phyloP scores from a whole-genome alignment of 2,797 vertebrate species.

The Babyrousa celebensis region DNA sequence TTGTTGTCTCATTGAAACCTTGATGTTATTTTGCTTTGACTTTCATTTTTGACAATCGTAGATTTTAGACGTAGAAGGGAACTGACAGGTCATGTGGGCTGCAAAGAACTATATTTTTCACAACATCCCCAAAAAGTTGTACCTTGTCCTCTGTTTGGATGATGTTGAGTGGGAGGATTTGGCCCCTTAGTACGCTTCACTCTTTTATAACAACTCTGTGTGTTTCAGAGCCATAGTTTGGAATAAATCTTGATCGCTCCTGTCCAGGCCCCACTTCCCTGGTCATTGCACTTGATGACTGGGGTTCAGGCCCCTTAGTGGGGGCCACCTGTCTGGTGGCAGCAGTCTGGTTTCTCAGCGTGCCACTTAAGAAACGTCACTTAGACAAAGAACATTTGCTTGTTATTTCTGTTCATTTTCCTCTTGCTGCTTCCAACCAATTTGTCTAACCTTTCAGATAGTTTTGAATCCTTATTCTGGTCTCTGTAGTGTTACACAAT shows the following conservation, averaged over 20 bases:
- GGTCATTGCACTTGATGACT: not conserved
- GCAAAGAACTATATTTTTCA: not conserved
- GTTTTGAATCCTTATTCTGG: conserved; percentile 40
- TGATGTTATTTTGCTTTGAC: not conserved
- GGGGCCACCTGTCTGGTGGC: not conserved
- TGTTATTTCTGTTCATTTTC: conserved; percentile 37
- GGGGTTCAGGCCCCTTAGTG: not conserved
- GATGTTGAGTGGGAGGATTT: not conserved
- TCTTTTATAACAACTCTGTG: not conserved
- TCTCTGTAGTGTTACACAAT: not conserved
- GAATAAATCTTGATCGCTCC: not conserved
- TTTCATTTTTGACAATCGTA: not conserved
- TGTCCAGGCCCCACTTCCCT: not conserved
- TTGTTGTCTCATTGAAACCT: not conserved
- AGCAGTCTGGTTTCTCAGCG: not conserved
- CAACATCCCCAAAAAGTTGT: not conserved
- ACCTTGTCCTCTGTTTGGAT: not conserved
- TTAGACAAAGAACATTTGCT: not conserved
- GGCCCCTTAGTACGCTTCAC: not conserved
- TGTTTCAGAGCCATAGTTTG: conserved; percentile 5
- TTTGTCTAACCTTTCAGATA: not conserved
- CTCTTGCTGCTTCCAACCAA: not conserved
- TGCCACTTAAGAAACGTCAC: not conserved
- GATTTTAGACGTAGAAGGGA: conserved; percentile 48
- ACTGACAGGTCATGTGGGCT: not conserved